phyloP scores from a whole-genome alignment of 2,113 vertebrate species.

The Paradoxurus hermaphroditus region DNA sequence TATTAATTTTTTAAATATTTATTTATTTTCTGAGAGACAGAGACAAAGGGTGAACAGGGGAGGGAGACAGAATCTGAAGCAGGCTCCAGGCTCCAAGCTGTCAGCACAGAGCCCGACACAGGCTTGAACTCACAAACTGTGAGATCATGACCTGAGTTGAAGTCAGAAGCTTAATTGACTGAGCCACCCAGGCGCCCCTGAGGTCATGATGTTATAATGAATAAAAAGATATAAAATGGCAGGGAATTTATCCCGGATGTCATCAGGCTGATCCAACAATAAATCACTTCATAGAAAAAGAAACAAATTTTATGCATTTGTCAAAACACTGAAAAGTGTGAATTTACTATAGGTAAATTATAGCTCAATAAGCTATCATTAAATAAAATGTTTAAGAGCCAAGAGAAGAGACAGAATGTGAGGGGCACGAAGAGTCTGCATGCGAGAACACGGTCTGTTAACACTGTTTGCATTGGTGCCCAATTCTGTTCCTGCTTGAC shows the following conservation, averaged over 20 bases:
- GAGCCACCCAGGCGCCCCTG: too few species aligned
- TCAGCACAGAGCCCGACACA: too few species aligned
- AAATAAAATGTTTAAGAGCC: not conserved
- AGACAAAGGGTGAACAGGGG: too few species aligned
- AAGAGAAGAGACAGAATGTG: not conserved
- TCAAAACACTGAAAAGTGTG: not conserved
- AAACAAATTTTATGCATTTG: not conserved
- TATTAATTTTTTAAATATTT: too few species aligned
- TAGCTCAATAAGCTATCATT: not conserved
- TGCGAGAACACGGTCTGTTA: not conserved
- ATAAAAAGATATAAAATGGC: not conserved
- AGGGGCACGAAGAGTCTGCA: not conserved
- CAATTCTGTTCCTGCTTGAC: not conserved
- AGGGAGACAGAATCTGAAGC: too few species aligned
- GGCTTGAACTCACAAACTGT: too few species aligned
- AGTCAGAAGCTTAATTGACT: too few species aligned
- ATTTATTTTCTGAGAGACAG: too few species aligned
- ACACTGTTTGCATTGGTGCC: not conserved
- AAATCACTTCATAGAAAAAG: not conserved
- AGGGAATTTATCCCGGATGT: not conserved
- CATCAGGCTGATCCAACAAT: not conserved
- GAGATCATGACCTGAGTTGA: too few species aligned
- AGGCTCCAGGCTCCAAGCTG: too few species aligned
- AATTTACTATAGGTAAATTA: not conserved
- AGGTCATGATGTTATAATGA: not conserved